phyloP scores from a whole-genome alignment of 2,113 vertebrate species.

The Spheniscus mendiculus region DNA sequence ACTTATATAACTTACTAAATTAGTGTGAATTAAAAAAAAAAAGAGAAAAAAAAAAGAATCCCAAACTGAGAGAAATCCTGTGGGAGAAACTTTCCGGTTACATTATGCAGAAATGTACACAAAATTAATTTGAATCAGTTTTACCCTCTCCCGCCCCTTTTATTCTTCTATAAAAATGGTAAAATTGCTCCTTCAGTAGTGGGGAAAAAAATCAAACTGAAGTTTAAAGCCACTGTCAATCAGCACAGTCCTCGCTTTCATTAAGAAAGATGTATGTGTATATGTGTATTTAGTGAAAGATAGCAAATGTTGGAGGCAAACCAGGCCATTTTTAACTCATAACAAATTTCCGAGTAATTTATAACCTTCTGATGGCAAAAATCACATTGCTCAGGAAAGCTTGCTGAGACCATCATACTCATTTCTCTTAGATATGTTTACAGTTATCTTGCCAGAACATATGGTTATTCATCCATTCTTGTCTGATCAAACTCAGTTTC shows the following conservation, averaged over 20 bases:
- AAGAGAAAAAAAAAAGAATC: background rate
- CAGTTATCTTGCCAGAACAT: slow-evolving; percentile 53
- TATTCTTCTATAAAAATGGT: background rate
- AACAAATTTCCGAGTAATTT: background rate
- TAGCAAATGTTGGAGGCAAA: background rate
- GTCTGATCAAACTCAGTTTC: slow-evolving; percentile 50
- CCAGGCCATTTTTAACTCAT: background rate
- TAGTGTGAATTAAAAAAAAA: background rate
- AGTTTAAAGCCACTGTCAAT: background rate
- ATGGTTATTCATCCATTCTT: slow-evolving; percentile 28
- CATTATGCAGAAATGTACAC: background rate
- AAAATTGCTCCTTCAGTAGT: background rate
- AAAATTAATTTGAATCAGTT: background rate
- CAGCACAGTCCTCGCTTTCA: background rate
- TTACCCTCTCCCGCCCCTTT: background rate
- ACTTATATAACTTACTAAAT: background rate
- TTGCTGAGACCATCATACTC: background rate
- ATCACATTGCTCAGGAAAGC: background rate
- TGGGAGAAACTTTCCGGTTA: background rate
- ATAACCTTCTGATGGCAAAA: background rate
- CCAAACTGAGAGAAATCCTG: background rate
- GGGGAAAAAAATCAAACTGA: background rate
- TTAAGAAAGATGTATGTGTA: background rate
- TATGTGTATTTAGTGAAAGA: background rate
- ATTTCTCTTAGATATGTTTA: background rate